Evolutionary conservation across 92 coral and sea anemone genomes (phyloP), one percentile per base, ranked within the genome.

Genomic region (Paramuricea clavata): DNA sequence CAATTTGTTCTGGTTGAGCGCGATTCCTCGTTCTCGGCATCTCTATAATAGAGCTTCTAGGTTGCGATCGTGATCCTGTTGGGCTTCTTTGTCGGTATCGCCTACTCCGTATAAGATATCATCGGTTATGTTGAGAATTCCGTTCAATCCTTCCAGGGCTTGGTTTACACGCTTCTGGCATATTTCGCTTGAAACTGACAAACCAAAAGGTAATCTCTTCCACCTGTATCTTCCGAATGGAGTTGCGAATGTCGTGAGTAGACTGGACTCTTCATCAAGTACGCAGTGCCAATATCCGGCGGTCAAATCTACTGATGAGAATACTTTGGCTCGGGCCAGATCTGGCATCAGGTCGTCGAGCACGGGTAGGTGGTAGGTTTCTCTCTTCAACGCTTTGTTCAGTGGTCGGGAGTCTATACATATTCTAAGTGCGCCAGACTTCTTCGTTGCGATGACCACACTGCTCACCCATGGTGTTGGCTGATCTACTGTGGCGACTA

Each of bases 61-160:
- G 23, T 81, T 81, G 16, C 54, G 23, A 57, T 83, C 89, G 22
- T 91, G 91, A 36, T 87, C 91, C 0, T 0, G 52, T 21, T 49
- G 41, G 11, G 89, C 91, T 76, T 91, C 88, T 13, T 76, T 41
- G 13, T 64, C 23, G 16, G 41, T 85, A 23, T 81, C 59, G 6
- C 92, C 86, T 12, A 81, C 75, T 10, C 92, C 83, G 34, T 88
- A 92, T 2, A 92, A 83, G 85, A 92, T 69, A n/a, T 92, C 81
- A 33, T 92, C 89, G 0, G 89, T 83, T 19, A 88, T 91, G 76
- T 83, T 67, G 0, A 83, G 89, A 31, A 87, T 78, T 56, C 91
- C 91, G 6, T 87, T 69, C 12, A 90, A 80, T 47, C 88, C 85
- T 12, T 90, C 85, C 39, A 90, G 52, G 31, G 81, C 90, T 90